Evolutionary conservation across 2,113 vertebrate species (phyloP).

Genomic region (Heptranchias perlo): DNA sequence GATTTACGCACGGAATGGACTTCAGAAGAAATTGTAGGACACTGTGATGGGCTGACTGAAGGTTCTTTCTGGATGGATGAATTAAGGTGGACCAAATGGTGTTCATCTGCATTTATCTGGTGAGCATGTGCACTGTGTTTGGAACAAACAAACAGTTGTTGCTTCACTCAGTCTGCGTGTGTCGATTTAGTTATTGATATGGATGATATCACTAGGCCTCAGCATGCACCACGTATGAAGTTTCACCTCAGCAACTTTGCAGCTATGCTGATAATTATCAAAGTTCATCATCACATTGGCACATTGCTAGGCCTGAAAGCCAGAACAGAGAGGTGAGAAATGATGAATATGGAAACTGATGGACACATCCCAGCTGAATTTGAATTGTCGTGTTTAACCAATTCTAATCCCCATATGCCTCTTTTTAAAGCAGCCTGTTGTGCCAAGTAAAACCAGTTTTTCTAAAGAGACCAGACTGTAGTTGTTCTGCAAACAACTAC

Average conservation of each 20-base stretch:
- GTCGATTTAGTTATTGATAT: neutral
- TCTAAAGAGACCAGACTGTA: neutral
- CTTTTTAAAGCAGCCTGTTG: neutral
- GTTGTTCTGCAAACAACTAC: neutral
- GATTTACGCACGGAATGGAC: neutral
- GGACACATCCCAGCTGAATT: neutral
- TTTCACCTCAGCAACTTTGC: no score
- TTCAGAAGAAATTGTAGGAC: neutral
- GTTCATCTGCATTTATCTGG: neutral
- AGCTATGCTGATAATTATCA: neutral
- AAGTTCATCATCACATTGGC: neutral
- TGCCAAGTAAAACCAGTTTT: neutral
- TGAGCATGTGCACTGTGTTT: neutral
- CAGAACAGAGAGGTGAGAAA: no score
- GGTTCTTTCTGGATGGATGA: neutral
- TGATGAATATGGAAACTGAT: neutral
- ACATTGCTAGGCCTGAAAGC: neutral
- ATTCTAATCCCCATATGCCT: neutral
- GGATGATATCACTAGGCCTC: neutral
- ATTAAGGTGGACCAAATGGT: neutral
- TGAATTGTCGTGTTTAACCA: neutral
- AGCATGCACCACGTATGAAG: neutral
- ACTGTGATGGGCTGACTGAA: neutral
- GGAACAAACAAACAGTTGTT: neutral
- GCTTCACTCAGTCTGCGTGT: neutral